Evolutionary conservation across 2,888 invertebrate genomes (phyloP).

Genomic region (Phengaris alcon): DNA sequence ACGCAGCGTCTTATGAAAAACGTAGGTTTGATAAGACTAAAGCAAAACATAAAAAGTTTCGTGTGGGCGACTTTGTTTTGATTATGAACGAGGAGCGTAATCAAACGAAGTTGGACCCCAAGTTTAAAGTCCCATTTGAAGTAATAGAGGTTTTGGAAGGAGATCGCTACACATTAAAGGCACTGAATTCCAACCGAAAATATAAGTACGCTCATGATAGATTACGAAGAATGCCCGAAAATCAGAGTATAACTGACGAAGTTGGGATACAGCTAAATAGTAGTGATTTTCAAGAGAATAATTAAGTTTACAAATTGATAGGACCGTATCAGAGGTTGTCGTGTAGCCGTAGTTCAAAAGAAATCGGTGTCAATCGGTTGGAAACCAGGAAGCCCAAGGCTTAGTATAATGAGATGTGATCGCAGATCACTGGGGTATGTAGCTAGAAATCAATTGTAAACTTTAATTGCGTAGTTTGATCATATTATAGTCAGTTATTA

Average conservation of each 20-base stretch:
- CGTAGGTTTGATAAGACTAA: background rate
- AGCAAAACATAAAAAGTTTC: background rate
- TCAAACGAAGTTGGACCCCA: too few species aligned
- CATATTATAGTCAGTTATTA: too few species aligned
- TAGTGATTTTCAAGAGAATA: background rate
- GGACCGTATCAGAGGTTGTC: background rate
- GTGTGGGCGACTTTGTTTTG: background rate
- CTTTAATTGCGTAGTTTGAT: too few species aligned
- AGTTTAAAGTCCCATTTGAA: background rate
- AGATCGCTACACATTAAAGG: background rate
- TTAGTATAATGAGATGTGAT: too few species aligned
- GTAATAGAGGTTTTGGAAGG: background rate
- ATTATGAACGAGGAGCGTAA: background rate
- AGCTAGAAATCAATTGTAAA: too few species aligned
- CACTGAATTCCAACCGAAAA: background rate
- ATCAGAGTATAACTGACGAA: background rate
- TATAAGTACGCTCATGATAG: background rate
- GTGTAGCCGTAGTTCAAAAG: background rate
- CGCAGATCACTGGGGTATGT: too few species aligned
- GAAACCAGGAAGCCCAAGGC: too few species aligned
- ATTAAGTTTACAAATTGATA: background rate
- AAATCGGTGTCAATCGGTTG: too few species aligned
- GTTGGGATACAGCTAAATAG: background rate
- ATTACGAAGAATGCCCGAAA: background rate
- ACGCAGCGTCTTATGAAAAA: background rate